Conservation (phyloP, 1,140 invertebrate genomes). For the Tetramorium parvispinum region DNA sequence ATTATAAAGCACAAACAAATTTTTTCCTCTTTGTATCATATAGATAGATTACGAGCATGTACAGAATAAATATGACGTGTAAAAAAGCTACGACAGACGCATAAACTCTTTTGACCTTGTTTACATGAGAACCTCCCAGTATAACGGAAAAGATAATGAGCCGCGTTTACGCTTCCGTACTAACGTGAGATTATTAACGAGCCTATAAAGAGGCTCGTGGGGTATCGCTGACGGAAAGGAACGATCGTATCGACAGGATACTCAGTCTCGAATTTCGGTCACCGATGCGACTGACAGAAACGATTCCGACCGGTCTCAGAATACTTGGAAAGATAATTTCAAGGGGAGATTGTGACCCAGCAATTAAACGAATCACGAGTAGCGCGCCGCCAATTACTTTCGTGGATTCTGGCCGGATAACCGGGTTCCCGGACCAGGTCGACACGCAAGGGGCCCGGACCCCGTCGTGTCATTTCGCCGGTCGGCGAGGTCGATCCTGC, state of each 20-base stretch:
- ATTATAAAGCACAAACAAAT: background rate
- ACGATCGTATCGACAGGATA: conserved; percentile 41
- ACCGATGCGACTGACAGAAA: background rate
- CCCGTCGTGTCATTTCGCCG: background rate
- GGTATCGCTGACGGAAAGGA: background rate
- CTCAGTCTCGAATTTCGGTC: background rate
- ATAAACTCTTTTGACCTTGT: background rate
- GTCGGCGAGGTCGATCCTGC: background rate
- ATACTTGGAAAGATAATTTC: conserved; percentile 30
- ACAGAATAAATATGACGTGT: background rate
- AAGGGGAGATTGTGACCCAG: background rate
- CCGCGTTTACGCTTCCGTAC: conserved; percentile 16
- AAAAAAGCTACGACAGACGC: background rate
- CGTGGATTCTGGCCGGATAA: conserved; percentile 13
- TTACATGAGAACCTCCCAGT: background rate
- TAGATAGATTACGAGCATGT: too few species aligned
- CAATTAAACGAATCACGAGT: conserved; percentile 66
- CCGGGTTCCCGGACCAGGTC: background rate
- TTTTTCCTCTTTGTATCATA: background rate
- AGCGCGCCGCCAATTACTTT: conserved; percentile 65
- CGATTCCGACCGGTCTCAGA: background rate
- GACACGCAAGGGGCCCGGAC: conserved; percentile 17
- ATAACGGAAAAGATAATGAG: conserved; percentile 38
- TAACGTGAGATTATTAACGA: conserved; percentile 23
- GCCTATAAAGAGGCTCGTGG: background rate